phyloP scores from a whole-genome alignment of 2,888 invertebrate genomes.

The Dicroscelio sp. region DNA sequence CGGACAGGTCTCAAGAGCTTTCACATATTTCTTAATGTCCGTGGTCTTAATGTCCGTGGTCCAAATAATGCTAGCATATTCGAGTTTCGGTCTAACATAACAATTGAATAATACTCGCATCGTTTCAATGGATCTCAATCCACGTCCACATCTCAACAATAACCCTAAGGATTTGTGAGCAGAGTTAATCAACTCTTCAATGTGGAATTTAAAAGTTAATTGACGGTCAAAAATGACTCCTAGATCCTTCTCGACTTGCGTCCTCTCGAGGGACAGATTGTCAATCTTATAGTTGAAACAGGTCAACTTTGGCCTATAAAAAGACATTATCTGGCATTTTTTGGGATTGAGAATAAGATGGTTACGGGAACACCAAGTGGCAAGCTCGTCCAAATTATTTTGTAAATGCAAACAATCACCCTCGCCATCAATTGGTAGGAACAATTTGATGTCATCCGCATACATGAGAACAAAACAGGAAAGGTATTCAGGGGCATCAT shows the following conservation, averaged over 20 bases:
- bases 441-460: constrained; percentile 7
- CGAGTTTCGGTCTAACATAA: neutral
- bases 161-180: neutral
- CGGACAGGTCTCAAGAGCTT: neutral
- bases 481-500: constrained; percentile 52
- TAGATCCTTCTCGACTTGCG: neutral
- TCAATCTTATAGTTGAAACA: neutral
- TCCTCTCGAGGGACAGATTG: neutral
- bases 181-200: neutral
- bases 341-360: neutral
- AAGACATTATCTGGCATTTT: neutral
- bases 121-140: neutral
- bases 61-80: neutral
- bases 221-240: neutral
- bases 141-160: neutral
- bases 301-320: neutral
- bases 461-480: neutral
- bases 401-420: neutral
- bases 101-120: neutral
- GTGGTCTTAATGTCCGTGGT: neutral
- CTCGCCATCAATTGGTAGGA: neutral
- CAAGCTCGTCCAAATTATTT: neutral
- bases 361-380: neutral
- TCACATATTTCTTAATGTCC: neutral
- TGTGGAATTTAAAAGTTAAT: neutral